Percentiles rank a stretch among this genome's conserved stretches.
These are phyloP conservation scores for Toxotes jaculatrix DNA, from an alignment of 2,113 vertebrate genomes.

Conservation along the genomic window DNA sequence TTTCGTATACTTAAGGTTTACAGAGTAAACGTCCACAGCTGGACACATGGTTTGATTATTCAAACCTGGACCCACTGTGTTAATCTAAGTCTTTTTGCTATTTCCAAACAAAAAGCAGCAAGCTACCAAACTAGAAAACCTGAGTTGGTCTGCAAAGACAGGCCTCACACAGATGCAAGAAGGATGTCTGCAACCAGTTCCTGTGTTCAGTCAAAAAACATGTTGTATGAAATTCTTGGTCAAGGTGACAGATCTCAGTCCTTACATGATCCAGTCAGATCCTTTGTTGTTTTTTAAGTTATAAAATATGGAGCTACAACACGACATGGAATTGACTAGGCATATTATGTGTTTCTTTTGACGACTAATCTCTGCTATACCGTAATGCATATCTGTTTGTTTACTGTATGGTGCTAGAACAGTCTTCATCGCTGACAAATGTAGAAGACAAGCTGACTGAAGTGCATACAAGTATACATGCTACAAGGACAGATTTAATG, in stretches of 20 bases:
- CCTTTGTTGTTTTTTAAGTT: not conserved
- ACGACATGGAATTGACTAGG: not conserved
- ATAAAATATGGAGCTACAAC: not conserved
- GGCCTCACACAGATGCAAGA: not conserved
- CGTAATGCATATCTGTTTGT: slow-evolving; percentile 3
- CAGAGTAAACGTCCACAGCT: not conserved
- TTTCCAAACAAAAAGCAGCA: not conserved
- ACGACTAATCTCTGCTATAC: not conserved
- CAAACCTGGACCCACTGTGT: not conserved
- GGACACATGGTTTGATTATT: not conserved
- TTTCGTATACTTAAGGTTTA: slow-evolving; percentile 4
- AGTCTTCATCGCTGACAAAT: not conserved
- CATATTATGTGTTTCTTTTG: not conserved
- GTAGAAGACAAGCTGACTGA: not conserved
- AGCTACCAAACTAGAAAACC: too few species aligned
- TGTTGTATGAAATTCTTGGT: not conserved
- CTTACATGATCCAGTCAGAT: too few species aligned
- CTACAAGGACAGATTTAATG: slow-evolving; percentile 28
- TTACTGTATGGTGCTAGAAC: not conserved
- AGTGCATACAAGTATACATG: slow-evolving; percentile 7
- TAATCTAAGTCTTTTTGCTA: not conserved
- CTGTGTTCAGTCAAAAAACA: too few species aligned
- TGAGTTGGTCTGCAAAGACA: not conserved
- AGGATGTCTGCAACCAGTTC: not conserved
- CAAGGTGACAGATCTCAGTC: not conserved